Evolutionary conservation across 2,797 vertebrate species (phyloP).

Genomic region (Anableps anableps): DNA sequence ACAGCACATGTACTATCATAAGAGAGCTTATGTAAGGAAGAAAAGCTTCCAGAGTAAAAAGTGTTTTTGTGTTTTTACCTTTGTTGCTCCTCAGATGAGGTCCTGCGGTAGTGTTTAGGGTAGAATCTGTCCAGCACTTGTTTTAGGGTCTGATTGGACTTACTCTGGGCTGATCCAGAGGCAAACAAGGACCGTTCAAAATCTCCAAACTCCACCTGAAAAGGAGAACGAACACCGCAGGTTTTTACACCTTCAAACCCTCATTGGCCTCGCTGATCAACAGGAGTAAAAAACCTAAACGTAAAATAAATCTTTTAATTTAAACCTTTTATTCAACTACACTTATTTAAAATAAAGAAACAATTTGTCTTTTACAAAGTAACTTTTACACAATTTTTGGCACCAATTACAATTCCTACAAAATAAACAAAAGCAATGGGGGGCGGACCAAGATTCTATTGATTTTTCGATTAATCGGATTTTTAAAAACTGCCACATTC

Average conservation of each 20-base stretch:
- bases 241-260: neutral
- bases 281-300: neutral
- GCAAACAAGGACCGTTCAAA: conserved; percentile 93
- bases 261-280: neutral
- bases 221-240: neutral
- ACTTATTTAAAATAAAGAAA: neutral
- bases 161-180: conserved; percentile 84
- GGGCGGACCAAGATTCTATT: no score
- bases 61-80: conserved; percentile 75
- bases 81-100: conserved; percentile 88
- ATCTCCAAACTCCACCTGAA: conserved; percentile 94
- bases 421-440: neutral
- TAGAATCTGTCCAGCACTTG: conserved; percentile 95
- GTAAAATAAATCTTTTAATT: neutral
- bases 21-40: neutral
- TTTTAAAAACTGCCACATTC: no score
- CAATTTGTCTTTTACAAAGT: neutral
- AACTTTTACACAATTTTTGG: neutral
- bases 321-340: neutral
- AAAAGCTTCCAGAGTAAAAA: neutral
- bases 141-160: conserved; percentile 90
- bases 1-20: neutral
- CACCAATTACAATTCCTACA: neutral
- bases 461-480: no score
- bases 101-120: conserved; percentile 91